Conservation (phyloP, 2,113 vertebrate genomes). For the Bombycilla garrulus region DNA sequence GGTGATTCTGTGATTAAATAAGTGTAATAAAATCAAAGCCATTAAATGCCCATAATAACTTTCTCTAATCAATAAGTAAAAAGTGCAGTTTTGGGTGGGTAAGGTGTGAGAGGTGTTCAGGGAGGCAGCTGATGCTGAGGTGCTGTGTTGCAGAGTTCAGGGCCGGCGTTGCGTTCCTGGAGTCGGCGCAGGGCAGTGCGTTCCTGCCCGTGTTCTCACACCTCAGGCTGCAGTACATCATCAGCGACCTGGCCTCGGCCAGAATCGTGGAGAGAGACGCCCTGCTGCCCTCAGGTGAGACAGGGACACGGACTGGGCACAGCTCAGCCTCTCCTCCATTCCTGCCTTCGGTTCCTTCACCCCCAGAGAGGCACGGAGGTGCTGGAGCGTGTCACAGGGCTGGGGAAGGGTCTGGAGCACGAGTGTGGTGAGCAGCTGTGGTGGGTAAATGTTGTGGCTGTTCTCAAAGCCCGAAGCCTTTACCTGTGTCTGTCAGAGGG, state of each 20-base stretch:
- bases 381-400: not conserved
- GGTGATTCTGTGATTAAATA: not conserved
- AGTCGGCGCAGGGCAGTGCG: slow-evolving; percentile 80
- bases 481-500: no score
- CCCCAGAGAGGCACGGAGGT: not conserved
- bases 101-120: not conserved
- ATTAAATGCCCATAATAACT: not conserved
- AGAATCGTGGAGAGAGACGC: slow-evolving; percentile 90
- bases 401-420: not conserved
- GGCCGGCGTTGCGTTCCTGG: slow-evolving; percentile 82
- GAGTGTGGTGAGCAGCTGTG: no score
- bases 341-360: no score
- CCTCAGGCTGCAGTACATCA: slow-evolving; percentile 91
- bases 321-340: rapidly evolving
- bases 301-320: not conserved
- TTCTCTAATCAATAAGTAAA: not conserved
- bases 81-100: not conserved
- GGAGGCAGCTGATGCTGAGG: not conserved
- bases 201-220: slow-evolving; percentile 85
- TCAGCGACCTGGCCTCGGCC: slow-evolving; percentile 93
- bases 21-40: not conserved
- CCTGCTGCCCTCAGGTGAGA: slow-evolving; percentile 86
- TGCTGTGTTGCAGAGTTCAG: slow-evolving; percentile 74
- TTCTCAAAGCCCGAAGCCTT: no score
- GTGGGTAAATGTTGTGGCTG: no score